These are phyloP conservation scores for Nebria ingens DNA, from an alignment of 1,140 invertebrate species.

Conservation along the genomic window DNA sequence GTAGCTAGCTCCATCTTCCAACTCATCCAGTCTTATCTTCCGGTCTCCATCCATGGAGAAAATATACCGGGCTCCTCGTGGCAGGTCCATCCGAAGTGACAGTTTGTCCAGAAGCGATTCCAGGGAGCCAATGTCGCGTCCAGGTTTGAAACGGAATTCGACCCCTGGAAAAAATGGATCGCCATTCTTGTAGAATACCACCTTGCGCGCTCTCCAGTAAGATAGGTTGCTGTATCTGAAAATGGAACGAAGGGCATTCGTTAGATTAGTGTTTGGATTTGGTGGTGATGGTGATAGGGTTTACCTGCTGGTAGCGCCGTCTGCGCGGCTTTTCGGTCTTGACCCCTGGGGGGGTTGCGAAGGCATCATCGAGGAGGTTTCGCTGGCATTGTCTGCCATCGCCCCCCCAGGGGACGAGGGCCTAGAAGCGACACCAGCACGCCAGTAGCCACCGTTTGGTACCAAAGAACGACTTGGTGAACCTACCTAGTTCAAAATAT, in stretches of 20 bases:
- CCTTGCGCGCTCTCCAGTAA: constrained; percentile 74
- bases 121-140: constrained; percentile 75
- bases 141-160: constrained; percentile 79
- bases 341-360: constrained; percentile 33
- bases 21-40: constrained; percentile 71
- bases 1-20: constrained; percentile 83
- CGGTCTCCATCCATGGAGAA: constrained; percentile 83
- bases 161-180: constrained; percentile 84
- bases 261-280: background rate
- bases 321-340: constrained; percentile 39
- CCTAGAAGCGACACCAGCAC: constrained; percentile 44
- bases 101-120: constrained; percentile 77
- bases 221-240: constrained; percentile 60
- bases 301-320: constrained; percentile 41
- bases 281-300: no score
- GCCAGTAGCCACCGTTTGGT: constrained; percentile 41
- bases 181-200: constrained; percentile 88
- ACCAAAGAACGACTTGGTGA: constrained; percentile 23
- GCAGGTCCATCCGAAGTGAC: constrained; percentile 69
- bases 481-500: no score
- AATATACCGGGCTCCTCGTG: constrained; percentile 75
- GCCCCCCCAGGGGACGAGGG: constrained; percentile 35
- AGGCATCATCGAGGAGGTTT: constrained; percentile 32
- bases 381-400: constrained; percentile 47
- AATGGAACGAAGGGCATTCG: background rate